Conservation (phyloP, 2,797 vertebrate species). For the Argyrosomus regius region DNA sequence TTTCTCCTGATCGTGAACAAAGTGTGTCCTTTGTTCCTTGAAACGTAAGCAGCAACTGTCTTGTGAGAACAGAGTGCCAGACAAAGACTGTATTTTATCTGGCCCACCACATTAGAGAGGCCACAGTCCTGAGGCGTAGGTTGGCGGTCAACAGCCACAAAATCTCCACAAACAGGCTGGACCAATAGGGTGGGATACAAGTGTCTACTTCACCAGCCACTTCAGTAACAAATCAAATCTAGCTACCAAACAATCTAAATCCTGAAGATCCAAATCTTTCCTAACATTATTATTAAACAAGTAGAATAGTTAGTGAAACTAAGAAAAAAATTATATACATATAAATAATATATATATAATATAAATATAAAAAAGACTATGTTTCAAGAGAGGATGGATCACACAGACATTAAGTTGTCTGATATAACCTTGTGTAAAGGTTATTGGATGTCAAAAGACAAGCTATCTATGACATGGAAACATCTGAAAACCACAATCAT, state of each 20-base stretch:
- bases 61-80: conserved; percentile 38
- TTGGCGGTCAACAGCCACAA: conserved; percentile 27
- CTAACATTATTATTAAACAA: neutral
- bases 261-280: neutral
- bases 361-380: neutral
- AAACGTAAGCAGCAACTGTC: conserved; percentile 49
- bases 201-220: neutral
- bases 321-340: too few relatives aligned
- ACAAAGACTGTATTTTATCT: conserved; percentile 58
- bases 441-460: conserved; percentile 4
- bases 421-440: neutral
- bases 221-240: neutral
- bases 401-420: neutral
- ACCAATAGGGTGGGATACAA: neutral
- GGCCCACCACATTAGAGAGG: conserved; percentile 26
- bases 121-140: conserved; percentile 31
- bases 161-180: conserved; percentile 14
- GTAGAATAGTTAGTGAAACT: neutral
- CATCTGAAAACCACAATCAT: neutral
- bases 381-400: neutral
- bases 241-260: neutral
- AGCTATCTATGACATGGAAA: neutral
- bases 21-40: conserved; percentile 50
- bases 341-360: too few relatives aligned
- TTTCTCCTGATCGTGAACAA: conserved; percentile 31